A percentile compares a stretch with the other conserved stretches of the same genome.
Conservation (phyloP, 2,797 vertebrate genomes). For the Hippocampus kuda region DNA sequence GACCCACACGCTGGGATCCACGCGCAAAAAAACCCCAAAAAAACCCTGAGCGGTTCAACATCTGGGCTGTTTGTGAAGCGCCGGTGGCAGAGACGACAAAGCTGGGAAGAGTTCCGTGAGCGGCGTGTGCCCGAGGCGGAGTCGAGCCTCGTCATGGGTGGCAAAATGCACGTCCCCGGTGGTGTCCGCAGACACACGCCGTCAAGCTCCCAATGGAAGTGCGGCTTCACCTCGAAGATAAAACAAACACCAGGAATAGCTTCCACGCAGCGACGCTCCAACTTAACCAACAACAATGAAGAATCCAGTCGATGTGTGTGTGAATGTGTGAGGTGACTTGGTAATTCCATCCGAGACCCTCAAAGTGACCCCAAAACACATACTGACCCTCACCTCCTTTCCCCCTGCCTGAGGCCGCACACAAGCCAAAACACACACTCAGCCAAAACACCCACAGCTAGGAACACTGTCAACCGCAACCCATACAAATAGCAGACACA, state of each 20-base stretch:
- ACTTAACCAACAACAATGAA: conserved; percentile 25
- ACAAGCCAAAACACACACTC: conserved; percentile 52
- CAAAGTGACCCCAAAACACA: conserved; percentile 58
- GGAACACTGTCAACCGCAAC: not conserved
- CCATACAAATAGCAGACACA: not conserved
- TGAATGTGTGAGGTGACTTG: conserved; percentile 16
- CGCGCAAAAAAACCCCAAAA: conserved; percentile 7
- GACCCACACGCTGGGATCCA: conserved; percentile 11
- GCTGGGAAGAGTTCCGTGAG: conserved; percentile 31
- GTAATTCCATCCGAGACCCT: conserved; percentile 58
- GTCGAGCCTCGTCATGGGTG: conserved; percentile 54
- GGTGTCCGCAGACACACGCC: conserved; percentile 1
- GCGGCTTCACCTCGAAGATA: conserved; percentile 32
- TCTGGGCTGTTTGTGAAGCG: conserved; percentile 22
- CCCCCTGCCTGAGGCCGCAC: conserved; percentile 42
- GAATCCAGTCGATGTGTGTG: conserved; percentile 13
- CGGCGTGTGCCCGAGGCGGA: conserved; percentile 40
- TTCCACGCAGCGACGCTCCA: not conserved
- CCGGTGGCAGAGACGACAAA: conserved; percentile 40
- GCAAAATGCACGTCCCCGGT: conserved; percentile 22
- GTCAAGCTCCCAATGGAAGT: conserved; percentile 19
- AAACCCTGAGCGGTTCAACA: conserved; percentile 17
- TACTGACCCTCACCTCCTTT: conserved; percentile 16
- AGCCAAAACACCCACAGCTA: conserved; percentile 37
- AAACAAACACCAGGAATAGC: conserved; percentile 25